Evolutionary conservation across 2,888 invertebrate species (phyloP), one percentile per base, ranked within the genome.

Genomic region (Chrysina gloriosa): DNA sequence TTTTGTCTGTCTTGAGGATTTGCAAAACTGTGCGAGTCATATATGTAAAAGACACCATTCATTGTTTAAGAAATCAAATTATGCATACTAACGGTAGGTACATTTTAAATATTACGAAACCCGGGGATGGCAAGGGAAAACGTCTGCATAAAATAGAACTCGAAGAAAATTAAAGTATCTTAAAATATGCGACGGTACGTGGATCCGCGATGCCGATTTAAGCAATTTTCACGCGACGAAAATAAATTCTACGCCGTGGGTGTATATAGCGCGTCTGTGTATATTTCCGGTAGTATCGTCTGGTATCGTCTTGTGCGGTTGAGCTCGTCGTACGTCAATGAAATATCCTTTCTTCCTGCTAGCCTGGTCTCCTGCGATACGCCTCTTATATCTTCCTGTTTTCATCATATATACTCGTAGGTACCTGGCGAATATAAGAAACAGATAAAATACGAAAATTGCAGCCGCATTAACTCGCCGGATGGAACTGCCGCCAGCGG

Each of bases 281-380:
- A 31, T n/a, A 2, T n/a, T 31, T 1, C 4, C n/a, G 1, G 31
- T 31, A 2, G 31, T 31, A 31, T n/a, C n/a, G n/a, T n/a, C n/a
- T n/a, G n/a, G n/a, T n/a, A n/a, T n/a, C n/a, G n/a, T n/a, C n/a
- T n/a, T n/a, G n/a, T n/a, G n/a, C n/a, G n/a, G n/a, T n/a, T n/a
- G n/a, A n/a, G n/a, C n/a, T n/a, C n/a, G n/a, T n/a, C n/a, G n/a
- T n/a, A n/a, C n/a, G n/a, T n/a, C n/a, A n/a, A n/a, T n/a, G n/a
- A n/a, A n/a, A n/a, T n/a, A n/a, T 31, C 2, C 45, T 45, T 21
- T 9, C 9, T 45, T 21, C n/a, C 45, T 45, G 19, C 19, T 19
- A 16, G 45, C 45, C 4, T 45, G 45, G 45, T 45, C 45, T 45
- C 45, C 19, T 21, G 21, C 45, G 45, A 21, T 45, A 45, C 45